Conservation (phyloP, 2,888 invertebrate species). For the Leptinotarsa peninsularis region DNA sequence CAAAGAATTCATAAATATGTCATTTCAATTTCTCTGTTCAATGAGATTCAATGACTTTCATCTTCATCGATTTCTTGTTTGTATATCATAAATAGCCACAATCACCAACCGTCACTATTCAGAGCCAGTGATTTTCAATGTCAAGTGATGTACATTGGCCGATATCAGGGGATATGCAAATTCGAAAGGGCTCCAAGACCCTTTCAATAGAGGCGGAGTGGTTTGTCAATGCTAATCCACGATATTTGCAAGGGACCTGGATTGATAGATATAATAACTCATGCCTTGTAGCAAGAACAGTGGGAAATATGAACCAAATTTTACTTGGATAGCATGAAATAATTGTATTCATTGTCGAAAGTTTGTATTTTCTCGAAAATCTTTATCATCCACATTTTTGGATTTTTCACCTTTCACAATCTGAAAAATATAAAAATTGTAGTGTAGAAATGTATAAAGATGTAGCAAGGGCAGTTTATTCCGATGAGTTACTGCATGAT, state of each 20-base stretch:
- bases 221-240: conserved; percentile 22
- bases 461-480: too few relatives aligned
- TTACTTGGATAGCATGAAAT: too few relatives aligned
- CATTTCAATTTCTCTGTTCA: not conserved
- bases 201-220: conserved; percentile 19
- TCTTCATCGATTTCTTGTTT: not conserved
- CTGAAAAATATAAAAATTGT: too few relatives aligned
- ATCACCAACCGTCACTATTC: conserved; percentile 11
- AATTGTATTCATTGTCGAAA: too few relatives aligned
- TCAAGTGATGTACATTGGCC: conserved; percentile 19
- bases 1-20: too few relatives aligned
- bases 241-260: conserved; percentile 17
- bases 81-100: conserved; percentile 6
- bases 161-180: conserved; percentile 21
- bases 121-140: conserved; percentile 14
- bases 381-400: too few relatives aligned
- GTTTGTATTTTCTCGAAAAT: too few relatives aligned
- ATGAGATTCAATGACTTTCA: too few relatives aligned
- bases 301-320: not conserved
- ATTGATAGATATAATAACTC: conserved; percentile 15
- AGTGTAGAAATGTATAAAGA: too few relatives aligned
- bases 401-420: too few relatives aligned
- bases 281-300: not conserved
- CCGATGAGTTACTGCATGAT: too few relatives aligned
- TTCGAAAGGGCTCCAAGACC: conserved; percentile 14